Base-by-base conservation (phyloP, 1,140 invertebrate species). In the Drosophila saltans region DNA sequence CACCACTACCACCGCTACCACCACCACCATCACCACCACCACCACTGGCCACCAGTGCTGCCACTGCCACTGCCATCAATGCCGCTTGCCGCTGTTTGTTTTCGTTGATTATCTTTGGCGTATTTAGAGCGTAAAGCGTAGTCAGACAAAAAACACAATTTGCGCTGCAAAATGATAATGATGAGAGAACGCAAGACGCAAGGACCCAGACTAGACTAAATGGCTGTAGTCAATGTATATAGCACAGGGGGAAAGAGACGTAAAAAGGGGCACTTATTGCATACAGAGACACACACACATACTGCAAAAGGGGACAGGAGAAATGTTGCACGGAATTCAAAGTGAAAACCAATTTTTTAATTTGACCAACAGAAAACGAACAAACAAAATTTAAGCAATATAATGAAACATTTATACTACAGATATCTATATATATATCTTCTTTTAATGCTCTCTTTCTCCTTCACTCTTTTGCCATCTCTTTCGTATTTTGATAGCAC, bases 111-210 rank as follows among this genome's bases (percentile, higher is more conserved):
- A 89, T 91, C 90, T 91, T 89, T 83, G 81, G 85, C 85, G 90
- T 91, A 91, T 91, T 91, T 91, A 91, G 90, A 91, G 90, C 90
- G 90, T 91, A 91, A 91, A 91, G 88, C 84, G 83, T 89, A 91
- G 89, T 91, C 89, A 91, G 89, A 91, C 89, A 89, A 75, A 62
- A 75, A 63, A 75, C 68, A 62, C 73, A 72, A 59, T 59, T 59
- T 59, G 30, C 57, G 36, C 57, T 58, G 57, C 57, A 58, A 58
- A 59, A 59, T 59, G 72, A 24, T 68, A 75, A 67, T 70, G 45
- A 77, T 61, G 65, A 52, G 45, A 52, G 64, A 69, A 72, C 36
- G 65, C 63, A 71, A 69, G 60, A 72, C 59, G 43, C 9, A 69
- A 43, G 62, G 36, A 59, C 57, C 69, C 69, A 60, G 66, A 78